Evolutionary conservation across 2,113 vertebrate species (phyloP), one percentile per base, ranked within the genome.

Genomic region (Proteles cristata): DNA sequence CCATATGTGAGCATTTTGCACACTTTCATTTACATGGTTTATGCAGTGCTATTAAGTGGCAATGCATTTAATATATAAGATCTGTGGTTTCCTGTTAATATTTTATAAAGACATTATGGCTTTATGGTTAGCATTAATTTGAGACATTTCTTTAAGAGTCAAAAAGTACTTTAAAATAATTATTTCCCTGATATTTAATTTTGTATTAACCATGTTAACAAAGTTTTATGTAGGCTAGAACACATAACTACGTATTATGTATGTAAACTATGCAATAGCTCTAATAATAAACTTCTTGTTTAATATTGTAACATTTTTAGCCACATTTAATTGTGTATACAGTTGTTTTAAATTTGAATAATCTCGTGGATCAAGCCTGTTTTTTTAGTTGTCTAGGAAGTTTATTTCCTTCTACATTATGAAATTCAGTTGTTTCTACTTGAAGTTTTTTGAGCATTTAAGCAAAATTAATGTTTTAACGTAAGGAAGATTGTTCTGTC

Each of bases 141-240:
- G 90, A 93, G 45, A 14, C 97, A 96, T 94, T 96, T 1, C 33
- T 48, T 88, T 53, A 94, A 96, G 66, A 66, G 85, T 33, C 80
- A 88, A 71, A 88, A 85, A 74, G 45, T 96, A 97, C 48, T 84
- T 90, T 97, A 87, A 98, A 80, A 92, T 97, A 94, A 89, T 96
- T 92, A 65, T 87, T 45, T 92, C 58, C n/a, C 50, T 94, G 58
- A 45, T 76, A 28, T 33, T 96, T 97, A 94, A 96, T 97, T 97
- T 96, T 96, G 23, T 95, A 53, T 95, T 98, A 97, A 88, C 97
- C 71, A 94, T 39, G 28, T 93, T 96, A 94, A 68, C 66, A 74
- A 69, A 97, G 55, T 10, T 69, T 53, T 93, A 93, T 94, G 11
- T 61, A n/a, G 11, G 2, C 66, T 48, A 88, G 68, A 94, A 88